phyloP scores from a whole-genome alignment of 1,140 invertebrate species.

The Orussus abietinus region DNA sequence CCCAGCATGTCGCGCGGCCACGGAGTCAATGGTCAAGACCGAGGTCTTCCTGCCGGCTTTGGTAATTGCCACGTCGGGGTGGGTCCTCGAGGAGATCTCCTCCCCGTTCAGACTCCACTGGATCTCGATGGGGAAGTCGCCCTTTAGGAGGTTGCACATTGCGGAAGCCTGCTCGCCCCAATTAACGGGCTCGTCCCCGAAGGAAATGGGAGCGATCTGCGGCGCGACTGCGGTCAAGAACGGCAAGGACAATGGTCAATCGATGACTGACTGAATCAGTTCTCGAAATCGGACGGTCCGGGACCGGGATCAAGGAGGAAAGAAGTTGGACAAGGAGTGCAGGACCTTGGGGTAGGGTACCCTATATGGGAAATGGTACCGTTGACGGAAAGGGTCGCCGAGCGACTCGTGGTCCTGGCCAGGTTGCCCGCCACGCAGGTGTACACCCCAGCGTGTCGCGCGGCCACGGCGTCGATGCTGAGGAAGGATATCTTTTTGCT shows the following conservation, averaged over 20 bases:
- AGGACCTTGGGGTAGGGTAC: too few relatives aligned
- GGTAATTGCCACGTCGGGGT: constrained; percentile 53
- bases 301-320: too few relatives aligned
- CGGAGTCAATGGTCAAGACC: constrained; percentile 63
- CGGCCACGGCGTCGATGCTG: constrained; percentile 27
- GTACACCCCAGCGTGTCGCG: constrained; percentile 38
- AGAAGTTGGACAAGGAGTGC: too few relatives aligned
- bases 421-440: constrained; percentile 38
- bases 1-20: constrained; percentile 60
- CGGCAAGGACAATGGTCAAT: too few relatives aligned
- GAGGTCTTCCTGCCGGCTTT: constrained; percentile 63
- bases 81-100: constrained; percentile 41
- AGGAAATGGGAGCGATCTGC: constrained; percentile 69
- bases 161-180: constrained; percentile 62
- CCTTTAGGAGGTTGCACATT: constrained; percentile 68
- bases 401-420: constrained; percentile 42
- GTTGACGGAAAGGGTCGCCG: constrained; percentile 35
- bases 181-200: constrained; percentile 67
- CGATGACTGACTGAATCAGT: too few relatives aligned
- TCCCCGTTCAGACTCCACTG: constrained; percentile 61
- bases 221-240: constrained; percentile 60
- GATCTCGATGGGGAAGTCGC: constrained; percentile 71
- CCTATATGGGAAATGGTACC: too few relatives aligned
- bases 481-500: constrained; percentile 19
- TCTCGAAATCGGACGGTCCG: too few relatives aligned